phyloP scores from a whole-genome alignment of 2,113 vertebrate genomes.

The Rhynchomys soricoides region DNA sequence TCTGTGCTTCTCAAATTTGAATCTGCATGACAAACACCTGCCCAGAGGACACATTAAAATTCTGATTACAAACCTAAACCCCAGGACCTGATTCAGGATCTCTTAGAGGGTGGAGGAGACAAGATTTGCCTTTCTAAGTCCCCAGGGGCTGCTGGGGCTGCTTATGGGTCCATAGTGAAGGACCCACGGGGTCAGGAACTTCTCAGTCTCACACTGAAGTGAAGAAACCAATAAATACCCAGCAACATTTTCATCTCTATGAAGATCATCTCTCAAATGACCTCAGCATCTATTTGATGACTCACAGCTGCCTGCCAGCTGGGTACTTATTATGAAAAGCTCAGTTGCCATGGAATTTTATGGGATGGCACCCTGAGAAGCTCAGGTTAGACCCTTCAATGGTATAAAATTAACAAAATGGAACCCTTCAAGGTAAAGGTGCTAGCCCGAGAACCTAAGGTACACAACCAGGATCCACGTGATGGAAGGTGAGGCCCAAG shows the following conservation, averaged over 20 bases:
- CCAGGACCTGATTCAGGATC: background rate
- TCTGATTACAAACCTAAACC: background rate
- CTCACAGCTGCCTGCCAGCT: slow-evolving; percentile 48
- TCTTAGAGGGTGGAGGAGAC: background rate
- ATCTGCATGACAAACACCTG: too few relatives aligned
- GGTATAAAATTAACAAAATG: background rate
- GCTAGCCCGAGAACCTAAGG: background rate
- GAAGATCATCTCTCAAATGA: slow-evolving; percentile 14
- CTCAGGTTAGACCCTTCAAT: background rate
- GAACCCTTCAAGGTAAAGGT: background rate
- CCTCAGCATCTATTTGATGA: background rate
- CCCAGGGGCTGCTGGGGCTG: background rate
- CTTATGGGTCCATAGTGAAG: background rate
- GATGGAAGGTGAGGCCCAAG: background rate
- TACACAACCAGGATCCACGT: background rate
- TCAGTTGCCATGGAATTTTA: background rate
- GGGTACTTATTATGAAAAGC: background rate
- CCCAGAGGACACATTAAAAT: background rate
- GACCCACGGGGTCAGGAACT: rapidly evolving
- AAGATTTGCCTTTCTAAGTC: background rate
- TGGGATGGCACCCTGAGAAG: slow-evolving; percentile 20
- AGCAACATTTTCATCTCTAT: background rate
- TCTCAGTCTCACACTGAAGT: background rate
- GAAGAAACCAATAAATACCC: background rate
- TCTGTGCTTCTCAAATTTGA: background rate